Conservation (phyloP, 1,140 invertebrate species). For the Rhyzopertha dominica region DNA sequence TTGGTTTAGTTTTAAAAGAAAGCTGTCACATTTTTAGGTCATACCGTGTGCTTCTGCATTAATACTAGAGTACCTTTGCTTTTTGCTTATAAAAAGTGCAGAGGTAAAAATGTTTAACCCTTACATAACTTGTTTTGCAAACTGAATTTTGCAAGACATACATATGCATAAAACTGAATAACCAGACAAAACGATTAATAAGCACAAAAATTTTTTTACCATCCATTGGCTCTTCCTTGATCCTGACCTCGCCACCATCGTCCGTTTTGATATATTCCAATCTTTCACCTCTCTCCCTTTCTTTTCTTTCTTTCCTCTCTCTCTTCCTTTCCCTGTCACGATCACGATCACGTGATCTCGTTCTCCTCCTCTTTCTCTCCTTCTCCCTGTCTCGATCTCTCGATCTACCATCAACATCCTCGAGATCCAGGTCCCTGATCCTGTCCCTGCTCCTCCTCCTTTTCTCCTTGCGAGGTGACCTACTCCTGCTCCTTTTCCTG, state of each 20-base stretch:
- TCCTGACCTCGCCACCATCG: constrained; percentile 53
- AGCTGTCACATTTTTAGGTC: no score
- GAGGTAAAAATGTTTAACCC: no score
- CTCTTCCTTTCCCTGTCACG: constrained; percentile 50
- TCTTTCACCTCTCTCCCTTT: constrained; percentile 47
- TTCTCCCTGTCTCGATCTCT: constrained; percentile 44
- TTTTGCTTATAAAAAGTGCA: no score
- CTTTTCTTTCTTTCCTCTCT: constrained; percentile 50
- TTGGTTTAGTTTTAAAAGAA: no score
- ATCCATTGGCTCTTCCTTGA: constrained; percentile 72
- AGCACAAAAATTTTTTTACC: no score
- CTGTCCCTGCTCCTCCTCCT: constrained; percentile 48
- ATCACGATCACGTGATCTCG: constrained; percentile 30
- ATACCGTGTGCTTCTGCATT: no score
- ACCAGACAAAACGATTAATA: no score
- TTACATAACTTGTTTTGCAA: no score
- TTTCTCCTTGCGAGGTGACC: constrained; percentile 55
- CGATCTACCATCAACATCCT: constrained; percentile 34
- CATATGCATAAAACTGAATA: no score
- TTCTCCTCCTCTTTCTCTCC: no score
- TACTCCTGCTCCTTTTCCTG: constrained; percentile 51
- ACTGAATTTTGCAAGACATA: no score
- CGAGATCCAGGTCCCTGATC: constrained; percentile 45
- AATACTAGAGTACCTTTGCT: no score
- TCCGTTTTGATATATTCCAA: constrained; percentile 61